These are phyloP conservation scores for Labia minor DNA, from an alignment of 2,888 invertebrate genomes.

Conservation along the genomic window DNA sequence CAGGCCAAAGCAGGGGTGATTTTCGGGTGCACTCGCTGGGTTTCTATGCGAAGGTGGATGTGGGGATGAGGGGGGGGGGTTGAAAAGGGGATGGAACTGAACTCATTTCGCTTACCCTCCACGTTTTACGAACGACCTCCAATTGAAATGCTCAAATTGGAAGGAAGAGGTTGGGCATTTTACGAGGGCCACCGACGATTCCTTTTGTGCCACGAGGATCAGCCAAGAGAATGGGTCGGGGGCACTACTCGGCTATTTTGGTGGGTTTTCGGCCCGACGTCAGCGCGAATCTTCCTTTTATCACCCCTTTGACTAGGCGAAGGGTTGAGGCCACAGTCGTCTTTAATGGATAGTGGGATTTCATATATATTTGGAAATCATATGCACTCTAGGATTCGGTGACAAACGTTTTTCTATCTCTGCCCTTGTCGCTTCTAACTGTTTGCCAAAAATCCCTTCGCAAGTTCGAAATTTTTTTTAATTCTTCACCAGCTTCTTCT, in stretches of 20 bases:
- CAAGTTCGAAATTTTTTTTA: background rate
- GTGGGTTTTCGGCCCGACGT: background rate
- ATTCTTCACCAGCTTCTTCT: background rate
- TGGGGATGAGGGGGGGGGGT: background rate
- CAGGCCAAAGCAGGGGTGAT: too few species aligned
- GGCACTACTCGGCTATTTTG: background rate
- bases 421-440: background rate
- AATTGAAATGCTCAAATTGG: constrained; percentile 13
- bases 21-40: too few species aligned
- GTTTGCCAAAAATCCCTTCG: background rate
- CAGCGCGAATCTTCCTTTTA: constrained; percentile 13
- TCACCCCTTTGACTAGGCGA: background rate
- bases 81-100: background rate
- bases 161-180: constrained; percentile 13
- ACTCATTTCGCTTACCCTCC: constrained; percentile 8
- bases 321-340: background rate
- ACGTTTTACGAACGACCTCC: constrained; percentile 13
- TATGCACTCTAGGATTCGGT: background rate
- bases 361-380: constrained; percentile 2
- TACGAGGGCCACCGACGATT: constrained; percentile 1
- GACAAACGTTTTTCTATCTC: background rate
- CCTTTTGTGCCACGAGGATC: background rate
- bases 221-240: background rate
- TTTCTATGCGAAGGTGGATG: too few species aligned
- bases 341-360: background rate